These are phyloP conservation scores for Protobothrops flavoviridis DNA, from an alignment of 2,113 vertebrate species.

Conservation along the genomic window DNA sequence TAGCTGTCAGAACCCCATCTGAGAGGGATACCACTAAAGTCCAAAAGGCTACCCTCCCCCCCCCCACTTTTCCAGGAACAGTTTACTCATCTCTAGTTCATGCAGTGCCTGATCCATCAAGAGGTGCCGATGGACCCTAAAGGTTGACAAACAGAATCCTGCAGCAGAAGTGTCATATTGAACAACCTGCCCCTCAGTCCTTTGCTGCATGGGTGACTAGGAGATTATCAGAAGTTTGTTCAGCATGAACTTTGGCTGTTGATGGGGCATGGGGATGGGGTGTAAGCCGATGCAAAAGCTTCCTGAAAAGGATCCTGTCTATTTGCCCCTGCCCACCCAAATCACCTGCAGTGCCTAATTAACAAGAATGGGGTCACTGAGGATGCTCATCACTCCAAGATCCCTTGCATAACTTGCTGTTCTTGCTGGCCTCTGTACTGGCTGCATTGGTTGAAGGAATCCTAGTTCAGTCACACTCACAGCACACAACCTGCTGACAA, in stretches of 20 bases:
- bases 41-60: neutral
- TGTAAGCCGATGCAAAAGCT: neutral
- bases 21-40: neutral
- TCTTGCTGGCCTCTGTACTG: neutral
- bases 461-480: neutral
- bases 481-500: neutral
- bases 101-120: neutral
- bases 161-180: neutral
- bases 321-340: neutral
- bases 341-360: neutral
- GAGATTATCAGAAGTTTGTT: neutral
- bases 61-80: neutral
- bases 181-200: neutral
- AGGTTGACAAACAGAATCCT: neutral
- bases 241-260: neutral
- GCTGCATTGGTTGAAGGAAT: neutral
- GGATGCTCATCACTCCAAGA: neutral
- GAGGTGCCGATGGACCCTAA: neutral
- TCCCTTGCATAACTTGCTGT: neutral
- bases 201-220: neutral
- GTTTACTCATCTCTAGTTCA: neutral
- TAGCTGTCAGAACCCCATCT: neutral
- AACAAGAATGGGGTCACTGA: neutral
- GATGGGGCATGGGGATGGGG: neutral
- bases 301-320: neutral